Conservation (phyloP, 2,797 vertebrate species). For the Silurus lanzhouensis region DNA sequence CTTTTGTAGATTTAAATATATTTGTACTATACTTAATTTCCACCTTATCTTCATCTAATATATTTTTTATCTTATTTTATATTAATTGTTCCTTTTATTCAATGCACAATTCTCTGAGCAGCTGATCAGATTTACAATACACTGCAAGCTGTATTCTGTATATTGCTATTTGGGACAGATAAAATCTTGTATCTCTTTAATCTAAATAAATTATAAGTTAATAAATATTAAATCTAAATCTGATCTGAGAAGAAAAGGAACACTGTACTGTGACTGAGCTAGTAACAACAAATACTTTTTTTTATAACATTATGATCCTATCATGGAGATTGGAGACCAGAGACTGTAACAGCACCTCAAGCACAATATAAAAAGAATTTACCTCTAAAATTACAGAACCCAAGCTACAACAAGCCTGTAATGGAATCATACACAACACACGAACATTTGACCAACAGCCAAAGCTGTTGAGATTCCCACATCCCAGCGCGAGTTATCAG, state of each 20-base stretch:
- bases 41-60: too few relatives aligned
- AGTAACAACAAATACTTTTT: background rate
- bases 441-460: background rate
- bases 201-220: background rate
- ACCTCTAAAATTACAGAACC: constrained; percentile 5
- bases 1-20: too few relatives aligned
- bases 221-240: background rate
- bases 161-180: too few relatives aligned
- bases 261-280: background rate
- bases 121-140: too few relatives aligned
- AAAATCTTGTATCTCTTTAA: background rate
- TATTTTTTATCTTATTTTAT: too few relatives aligned
- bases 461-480: background rate
- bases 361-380: background rate
- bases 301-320: constrained; percentile 31
- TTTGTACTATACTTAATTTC: too few relatives aligned
- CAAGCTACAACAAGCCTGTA: background rate
- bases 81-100: too few relatives aligned
- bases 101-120: too few relatives aligned
- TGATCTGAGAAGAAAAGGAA: background rate
- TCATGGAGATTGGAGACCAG: constrained; percentile 5
- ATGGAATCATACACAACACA: background rate
- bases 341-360: background rate
- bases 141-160: too few relatives aligned
- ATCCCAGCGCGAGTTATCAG: background rate